These are phyloP conservation scores for Euzetes globulus DNA, from an alignment of 2,888 invertebrate genomes.

Conservation along the genomic window DNA sequence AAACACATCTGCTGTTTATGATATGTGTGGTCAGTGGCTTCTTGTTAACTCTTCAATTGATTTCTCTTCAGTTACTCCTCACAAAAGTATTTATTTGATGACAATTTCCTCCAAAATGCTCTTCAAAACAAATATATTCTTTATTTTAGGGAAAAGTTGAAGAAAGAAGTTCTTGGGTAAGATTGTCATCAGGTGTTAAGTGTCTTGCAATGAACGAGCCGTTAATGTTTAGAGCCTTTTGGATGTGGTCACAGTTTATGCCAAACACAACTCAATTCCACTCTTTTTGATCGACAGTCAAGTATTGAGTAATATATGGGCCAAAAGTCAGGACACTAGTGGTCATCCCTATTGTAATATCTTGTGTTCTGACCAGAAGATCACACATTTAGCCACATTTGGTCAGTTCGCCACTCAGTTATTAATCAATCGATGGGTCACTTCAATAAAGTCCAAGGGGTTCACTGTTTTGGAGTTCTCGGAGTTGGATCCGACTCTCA, in stretches of 20 bases:
- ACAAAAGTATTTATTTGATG: conserved; percentile 32
- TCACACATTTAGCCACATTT: conserved; percentile 40
- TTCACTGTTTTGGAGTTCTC: conserved; percentile 36
- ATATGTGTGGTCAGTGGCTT: conserved; percentile 28
- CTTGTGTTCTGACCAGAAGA: conserved; percentile 38
- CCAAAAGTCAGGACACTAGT: conserved; percentile 15
- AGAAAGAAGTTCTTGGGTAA: conserved; percentile 37
- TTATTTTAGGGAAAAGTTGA: conserved; percentile 36
- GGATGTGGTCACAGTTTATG: conserved; percentile 27
- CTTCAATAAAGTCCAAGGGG: conserved; percentile 34
- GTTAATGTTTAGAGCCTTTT: conserved; percentile 23
- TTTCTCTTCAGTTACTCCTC: conserved; percentile 36
- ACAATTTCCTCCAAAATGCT: too few species aligned
- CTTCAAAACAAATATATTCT: too few species aligned
- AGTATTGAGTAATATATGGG: conserved; percentile 36
- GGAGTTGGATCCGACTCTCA: conserved; percentile 39
- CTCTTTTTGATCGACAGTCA: conserved; percentile 39
- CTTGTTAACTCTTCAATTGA: conserved; percentile 37
- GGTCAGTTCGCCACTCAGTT: conserved; percentile 40
- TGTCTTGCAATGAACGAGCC: neutral
- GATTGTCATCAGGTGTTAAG: neutral
- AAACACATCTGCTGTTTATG: conserved; percentile 32
- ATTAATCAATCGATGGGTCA: conserved; percentile 37
- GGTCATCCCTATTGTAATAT: conserved; percentile 34
- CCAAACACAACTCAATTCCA: conserved; percentile 36